Conservation (phyloP, 2,888 invertebrate genomes). For the Charanyca ferruginea region DNA sequence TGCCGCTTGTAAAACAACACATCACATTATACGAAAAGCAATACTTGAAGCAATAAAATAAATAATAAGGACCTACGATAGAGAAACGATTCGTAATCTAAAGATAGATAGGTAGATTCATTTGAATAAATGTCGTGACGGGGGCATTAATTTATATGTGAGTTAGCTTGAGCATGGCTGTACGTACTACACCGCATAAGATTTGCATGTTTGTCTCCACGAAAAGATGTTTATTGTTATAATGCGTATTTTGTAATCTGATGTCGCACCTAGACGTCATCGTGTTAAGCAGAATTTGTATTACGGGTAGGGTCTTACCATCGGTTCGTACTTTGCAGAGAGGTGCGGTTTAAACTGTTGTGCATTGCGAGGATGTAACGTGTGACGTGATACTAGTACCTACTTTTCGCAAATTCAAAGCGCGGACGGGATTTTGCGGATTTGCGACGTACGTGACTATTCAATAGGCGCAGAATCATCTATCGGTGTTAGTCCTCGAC, state of each 20-base stretch:
- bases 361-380: conserved; percentile 43
- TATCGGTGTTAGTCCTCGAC: conserved; percentile 67
- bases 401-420: conserved; percentile 68
- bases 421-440: conserved; percentile 54
- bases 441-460: conserved; percentile 82
- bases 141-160: conserved; percentile 75
- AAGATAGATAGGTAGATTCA: conserved; percentile 70
- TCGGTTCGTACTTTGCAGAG: conserved; percentile 45
- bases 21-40: conserved; percentile 42
- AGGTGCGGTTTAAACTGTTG: conserved; percentile 53
- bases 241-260: conserved; percentile 71
- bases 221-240: conserved; percentile 65
- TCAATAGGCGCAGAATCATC: conserved; percentile 74
- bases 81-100: conserved; percentile 67
- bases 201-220: conserved; percentile 81
- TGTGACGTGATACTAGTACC: conserved; percentile 59
- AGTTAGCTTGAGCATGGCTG: conserved; percentile 70
- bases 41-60: conserved; percentile 59
- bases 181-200: conserved; percentile 72
- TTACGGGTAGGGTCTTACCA: conserved; percentile 27
- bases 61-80: conserved; percentile 50
- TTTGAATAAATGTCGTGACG: conserved; percentile 78
- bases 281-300: conserved; percentile 69
- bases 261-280: conserved; percentile 52
- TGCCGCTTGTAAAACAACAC: conserved; percentile 43